These are phyloP conservation scores for Adelosebastes latens DNA, from an alignment of 2,797 vertebrate species.

Conservation along the genomic window DNA sequence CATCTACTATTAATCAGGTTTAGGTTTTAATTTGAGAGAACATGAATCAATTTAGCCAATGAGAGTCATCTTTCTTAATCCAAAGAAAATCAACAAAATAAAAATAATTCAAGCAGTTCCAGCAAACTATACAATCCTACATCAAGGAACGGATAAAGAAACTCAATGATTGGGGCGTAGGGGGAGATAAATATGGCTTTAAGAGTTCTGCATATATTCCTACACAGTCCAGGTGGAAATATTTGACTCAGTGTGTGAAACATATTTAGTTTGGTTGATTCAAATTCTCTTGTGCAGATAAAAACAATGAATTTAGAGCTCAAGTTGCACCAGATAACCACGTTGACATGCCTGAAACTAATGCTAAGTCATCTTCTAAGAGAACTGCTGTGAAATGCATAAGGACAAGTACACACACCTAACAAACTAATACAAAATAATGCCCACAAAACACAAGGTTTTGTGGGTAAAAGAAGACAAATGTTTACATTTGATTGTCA, in stretches of 20 bases:
- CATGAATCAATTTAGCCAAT: neutral
- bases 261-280: neutral
- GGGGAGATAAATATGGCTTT: constrained; percentile 46
- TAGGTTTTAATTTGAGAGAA: constrained; percentile 3
- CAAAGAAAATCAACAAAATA: neutral
- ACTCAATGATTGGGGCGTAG: neutral
- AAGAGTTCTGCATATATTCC: constrained; percentile 45
- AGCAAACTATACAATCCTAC: constrained; percentile 44
- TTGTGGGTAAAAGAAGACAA: neutral
- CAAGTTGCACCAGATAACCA: neutral
- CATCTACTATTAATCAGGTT: neutral
- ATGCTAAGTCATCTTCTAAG: neutral
- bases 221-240: constrained; percentile 5
- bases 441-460: neutral
- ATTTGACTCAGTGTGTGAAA: constrained; percentile 1
- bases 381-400: neutral
- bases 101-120: constrained; percentile 35
- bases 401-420: neutral
- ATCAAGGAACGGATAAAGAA: constrained; percentile 5
- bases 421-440: neutral
- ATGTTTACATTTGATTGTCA: constrained; percentile 67
- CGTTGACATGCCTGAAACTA: neutral
- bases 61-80: neutral
- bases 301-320: neutral
- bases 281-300: neutral